Evolutionary conservation across 2,797 vertebrate species (phyloP).

Genomic region (Ctenopoma multispine): DNA sequence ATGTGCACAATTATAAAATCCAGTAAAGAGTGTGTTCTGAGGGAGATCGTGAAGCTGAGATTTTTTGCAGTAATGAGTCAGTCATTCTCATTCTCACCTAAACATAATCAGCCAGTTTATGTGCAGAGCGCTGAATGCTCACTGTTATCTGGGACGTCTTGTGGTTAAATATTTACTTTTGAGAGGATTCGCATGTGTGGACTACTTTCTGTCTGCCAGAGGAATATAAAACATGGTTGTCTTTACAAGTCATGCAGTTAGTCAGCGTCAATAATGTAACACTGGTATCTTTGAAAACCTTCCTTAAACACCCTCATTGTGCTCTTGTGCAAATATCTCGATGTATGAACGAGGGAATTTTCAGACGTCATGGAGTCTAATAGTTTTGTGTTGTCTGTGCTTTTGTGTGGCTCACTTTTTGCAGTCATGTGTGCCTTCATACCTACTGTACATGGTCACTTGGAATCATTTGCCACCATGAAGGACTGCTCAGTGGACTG

Average conservation of each 20-base stretch:
- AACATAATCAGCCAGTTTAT: slow-evolving; percentile 21
- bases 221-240: neutral
- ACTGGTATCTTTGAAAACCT: slow-evolving; percentile 12
- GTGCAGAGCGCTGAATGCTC: slow-evolving; percentile 11
- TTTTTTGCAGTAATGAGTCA: neutral
- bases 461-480: neutral
- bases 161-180: slow-evolving; percentile 33
- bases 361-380: slow-evolving; percentile 17
- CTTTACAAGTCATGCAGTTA: slow-evolving; percentile 1
- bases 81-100: neutral
- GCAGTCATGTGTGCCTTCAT: neutral
- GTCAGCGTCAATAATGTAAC: slow-evolving; percentile 7
- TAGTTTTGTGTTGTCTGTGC: slow-evolving; percentile 24
- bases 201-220: slow-evolving; percentile 15
- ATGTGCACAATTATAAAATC: neutral
- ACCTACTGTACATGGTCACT: neutral
- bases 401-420: neutral
- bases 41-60: neutral
- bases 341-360: slow-evolving; percentile 23
- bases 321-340: slow-evolving; percentile 18
- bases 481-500: neutral
- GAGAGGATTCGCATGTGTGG: neutral
- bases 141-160: slow-evolving; percentile 15
- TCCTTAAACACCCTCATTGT: slow-evolving; percentile 5
- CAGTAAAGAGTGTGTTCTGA: neutral